These are phyloP conservation scores for Neolamprologus tretocephalus DNA, from an alignment of 2,113 vertebrate genomes.

Conservation along the genomic window DNA sequence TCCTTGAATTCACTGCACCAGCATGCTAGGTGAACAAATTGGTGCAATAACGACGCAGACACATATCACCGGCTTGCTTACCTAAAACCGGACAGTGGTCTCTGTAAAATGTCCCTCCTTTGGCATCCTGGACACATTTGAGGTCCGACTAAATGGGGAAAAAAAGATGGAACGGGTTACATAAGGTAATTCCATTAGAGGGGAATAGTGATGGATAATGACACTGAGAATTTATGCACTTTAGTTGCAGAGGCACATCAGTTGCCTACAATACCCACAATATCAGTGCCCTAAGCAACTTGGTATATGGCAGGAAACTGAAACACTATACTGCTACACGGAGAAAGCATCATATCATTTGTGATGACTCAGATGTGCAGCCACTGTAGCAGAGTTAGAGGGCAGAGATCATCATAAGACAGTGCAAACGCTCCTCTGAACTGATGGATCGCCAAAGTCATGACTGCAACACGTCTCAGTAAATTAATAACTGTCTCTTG, in stretches of 20 bases:
- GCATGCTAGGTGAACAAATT: conserved; percentile 49
- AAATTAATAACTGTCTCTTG: neutral
- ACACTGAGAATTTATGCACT: neutral
- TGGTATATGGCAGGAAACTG: conserved; percentile 3
- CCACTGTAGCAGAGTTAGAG: conserved; percentile 37
- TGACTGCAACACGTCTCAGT: neutral
- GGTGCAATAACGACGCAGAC: conserved; percentile 49
- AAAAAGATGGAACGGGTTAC: neutral
- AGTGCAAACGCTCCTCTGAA: conserved; percentile 21
- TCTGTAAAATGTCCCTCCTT: conserved; percentile 99
- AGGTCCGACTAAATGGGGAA: conserved; percentile 82
- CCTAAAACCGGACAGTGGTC: conserved; percentile 98
- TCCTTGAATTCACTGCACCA: conserved; percentile 69
- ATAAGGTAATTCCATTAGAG: conserved; percentile 25
- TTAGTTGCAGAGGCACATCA: neutral
- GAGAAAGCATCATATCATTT: conserved; percentile 10
- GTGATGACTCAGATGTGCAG: conserved; percentile 57
- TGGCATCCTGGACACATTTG: conserved; percentile 98
- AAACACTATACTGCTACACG: neutral
- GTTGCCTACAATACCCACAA: conserved; percentile 5
- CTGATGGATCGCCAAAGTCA: neutral
- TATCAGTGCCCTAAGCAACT: conserved; percentile 3
- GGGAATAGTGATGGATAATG: conserved; percentile 19
- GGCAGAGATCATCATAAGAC: conserved; percentile 32
- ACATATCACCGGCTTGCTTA: conserved; percentile 67